phyloP scores from a whole-genome alignment of 2,888 invertebrate species.

The Tethea ocularis region DNA sequence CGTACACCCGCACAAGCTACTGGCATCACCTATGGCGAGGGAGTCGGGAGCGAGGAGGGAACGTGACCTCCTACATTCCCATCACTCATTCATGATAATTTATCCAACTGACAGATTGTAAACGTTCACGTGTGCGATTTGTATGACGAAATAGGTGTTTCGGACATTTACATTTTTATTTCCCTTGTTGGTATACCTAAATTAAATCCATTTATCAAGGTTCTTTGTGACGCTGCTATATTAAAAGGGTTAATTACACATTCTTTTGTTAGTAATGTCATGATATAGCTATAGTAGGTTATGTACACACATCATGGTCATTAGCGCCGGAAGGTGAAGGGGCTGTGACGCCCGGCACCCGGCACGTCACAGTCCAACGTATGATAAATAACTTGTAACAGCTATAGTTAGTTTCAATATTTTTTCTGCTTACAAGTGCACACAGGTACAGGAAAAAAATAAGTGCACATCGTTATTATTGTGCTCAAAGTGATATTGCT shows the following conservation, averaged over 20 bases:
- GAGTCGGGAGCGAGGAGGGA: neutral
- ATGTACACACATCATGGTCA: slow-evolving; percentile 2
- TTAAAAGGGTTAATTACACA: neutral
- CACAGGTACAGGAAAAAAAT: too few species aligned
- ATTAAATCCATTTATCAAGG: slow-evolving; percentile 10
- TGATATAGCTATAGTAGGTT: slow-evolving; percentile 5
- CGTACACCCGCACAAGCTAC: slow-evolving; percentile 10
- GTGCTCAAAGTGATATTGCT: too few species aligned
- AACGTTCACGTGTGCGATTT: slow-evolving; percentile 19
- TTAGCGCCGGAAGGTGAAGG: neutral
- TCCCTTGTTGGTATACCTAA: slow-evolving; percentile 13
- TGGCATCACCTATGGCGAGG: slow-evolving; percentile 10
- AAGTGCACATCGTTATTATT: too few species aligned
- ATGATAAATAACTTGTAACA: neutral
- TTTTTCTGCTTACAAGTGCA: too few species aligned
- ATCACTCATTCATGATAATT: slow-evolving; percentile 38
- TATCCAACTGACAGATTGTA: slow-evolving; percentile 33
- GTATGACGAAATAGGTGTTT: slow-evolving; percentile 17
- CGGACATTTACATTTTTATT: slow-evolving; percentile 19
- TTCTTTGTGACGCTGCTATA: neutral
- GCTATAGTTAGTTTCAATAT: too few species aligned
- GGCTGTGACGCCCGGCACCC: neutral
- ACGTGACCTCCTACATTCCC: slow-evolving; percentile 10
- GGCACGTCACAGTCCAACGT: neutral
- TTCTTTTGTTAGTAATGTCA: neutral